Base-by-base conservation (phyloP, 2,888 invertebrate genomes). In the Stegana nigrithorax region DNA sequence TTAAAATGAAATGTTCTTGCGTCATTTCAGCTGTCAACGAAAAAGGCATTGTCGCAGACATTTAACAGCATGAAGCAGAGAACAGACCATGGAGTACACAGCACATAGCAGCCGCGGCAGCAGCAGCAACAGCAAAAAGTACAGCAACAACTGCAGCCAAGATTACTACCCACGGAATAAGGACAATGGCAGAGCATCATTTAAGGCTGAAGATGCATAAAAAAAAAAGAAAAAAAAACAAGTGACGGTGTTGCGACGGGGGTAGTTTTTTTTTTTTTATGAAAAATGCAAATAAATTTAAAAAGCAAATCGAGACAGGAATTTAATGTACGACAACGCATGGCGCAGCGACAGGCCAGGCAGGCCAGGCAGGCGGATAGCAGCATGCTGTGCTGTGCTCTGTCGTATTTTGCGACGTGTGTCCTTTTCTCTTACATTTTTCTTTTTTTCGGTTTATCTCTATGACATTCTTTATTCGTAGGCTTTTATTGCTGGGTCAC, bases 1-100 rank as follows among this genome's bases (percentile, higher is more conserved):
- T 74, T 73, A 70, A 75, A 75, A 74, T 74, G 68, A 75, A 78
- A 76, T 78, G 77, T 72, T 71, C 72, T 63, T 55, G 70, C 69
- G 67, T 66, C 76, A 67, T 63, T 42, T 57, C 14, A 26, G 27
- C 42, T 55, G 53, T 36, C 53, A 55, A 55, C 53, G 32, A 19
- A 53, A 47, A 50, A 55, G 53, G 53, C 21, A 55, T 55, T 55
- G 53, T 55, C 17, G 32, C 19, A 32, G 21, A 19, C 53, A 36
- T 32, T 23, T 23, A 7, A 47, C 10, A 23, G 8, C 23, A 47
- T 3, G 27, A 44, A 27, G 29, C 29, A 29, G 29, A n/a, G n/a
- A n/a, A 29, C 29, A 29, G 44, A 17, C 44, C n/a, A n/a, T n/a
- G n/a, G n/a, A n/a, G n/a, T n/a, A 42, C 7, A 42, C n/a, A 42